Base-by-base conservation (phyloP, 2,797 vertebrate species). In the Alosa sapidissima region DNA sequence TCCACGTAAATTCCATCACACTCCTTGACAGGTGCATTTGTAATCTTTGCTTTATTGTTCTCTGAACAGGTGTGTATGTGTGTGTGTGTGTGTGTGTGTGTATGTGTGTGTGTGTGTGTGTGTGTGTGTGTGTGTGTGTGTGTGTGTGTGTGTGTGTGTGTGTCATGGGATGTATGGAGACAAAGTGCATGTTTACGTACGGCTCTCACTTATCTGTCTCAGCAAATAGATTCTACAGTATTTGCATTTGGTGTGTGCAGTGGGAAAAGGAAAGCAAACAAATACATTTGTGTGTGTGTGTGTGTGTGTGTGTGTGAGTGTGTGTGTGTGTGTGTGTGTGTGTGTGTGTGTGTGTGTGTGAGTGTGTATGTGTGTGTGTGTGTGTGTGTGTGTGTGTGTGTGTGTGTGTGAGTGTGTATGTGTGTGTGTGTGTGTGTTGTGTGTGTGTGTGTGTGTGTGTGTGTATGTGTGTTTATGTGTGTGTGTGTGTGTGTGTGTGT, bases 281-380 rank as follows among this genome's bases (percentile, higher is more conserved):
- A 7, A 60, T n/a, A 7, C 21, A 60, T 24, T 24, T 68, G 62
- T 68, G 24, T 28, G 14, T 82, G 51, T 82, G 13, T 54, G 21
- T 33, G n/a, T 68, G 62, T 68, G 62, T 33, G 62, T 28, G 49
- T 54, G 83, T 41, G 45, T 84, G 75, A 84, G 36, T 81, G 78
- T 84, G 24, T 52, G 48, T 41, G 5, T 60, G 24, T 68, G 62
- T 68, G 62, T 33, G 24, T 68, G 24, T 68, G 28, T 41, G 0
- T 65, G 24, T 65, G 60, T 8, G 60, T 28, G 24, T 28, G 60
- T 24, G 60, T 68, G 62, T 68, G 28, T 28, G 14, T 82, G 51
- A 82, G 13, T 54, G 21, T 33, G n/a, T 68, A 62, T 68, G 62
- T 33, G 62, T 28, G 65, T 54, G 83, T 41, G 45, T 84, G 75